Conservation (phyloP, 2,113 vertebrate genomes). For the Hemiscyllium ocellatum region DNA sequence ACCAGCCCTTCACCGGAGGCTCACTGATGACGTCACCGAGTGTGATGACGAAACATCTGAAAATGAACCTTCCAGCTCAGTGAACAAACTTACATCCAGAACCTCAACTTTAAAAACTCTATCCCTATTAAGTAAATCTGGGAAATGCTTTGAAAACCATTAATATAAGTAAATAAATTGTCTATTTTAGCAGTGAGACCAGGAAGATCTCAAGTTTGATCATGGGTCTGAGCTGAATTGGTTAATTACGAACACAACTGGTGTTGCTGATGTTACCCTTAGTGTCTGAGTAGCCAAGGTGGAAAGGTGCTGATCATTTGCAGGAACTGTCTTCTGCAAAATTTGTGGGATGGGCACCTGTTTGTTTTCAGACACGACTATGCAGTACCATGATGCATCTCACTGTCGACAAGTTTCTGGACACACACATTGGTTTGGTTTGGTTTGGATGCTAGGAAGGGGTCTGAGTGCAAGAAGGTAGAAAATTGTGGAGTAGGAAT, state of each 20-base stretch:
- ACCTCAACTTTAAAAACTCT: too few species aligned
- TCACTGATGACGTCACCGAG: too few species aligned
- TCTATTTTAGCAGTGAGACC: neutral
- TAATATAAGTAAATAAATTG: neutral
- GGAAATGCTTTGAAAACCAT: too few species aligned
- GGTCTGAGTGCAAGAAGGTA: neutral
- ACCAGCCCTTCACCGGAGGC: too few species aligned
- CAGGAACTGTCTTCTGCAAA: neutral
- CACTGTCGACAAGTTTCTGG: neutral
- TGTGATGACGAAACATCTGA: too few species aligned
- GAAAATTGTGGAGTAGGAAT: neutral
- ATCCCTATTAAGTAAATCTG: too few species aligned
- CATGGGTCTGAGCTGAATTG: neutral
- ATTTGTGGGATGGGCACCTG: neutral
- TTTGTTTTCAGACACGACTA: neutral
- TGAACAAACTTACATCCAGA: too few species aligned
- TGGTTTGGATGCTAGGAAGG: neutral
- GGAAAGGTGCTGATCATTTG: neutral
- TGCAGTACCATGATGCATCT: neutral
- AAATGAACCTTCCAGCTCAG: too few species aligned
- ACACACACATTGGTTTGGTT: neutral
- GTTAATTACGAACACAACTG: neutral
- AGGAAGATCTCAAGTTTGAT: neutral
- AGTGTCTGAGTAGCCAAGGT: neutral
- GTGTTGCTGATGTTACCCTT: neutral